Conservation (phyloP, 1,140 invertebrate genomes). For the Diachasma alloeum region DNA sequence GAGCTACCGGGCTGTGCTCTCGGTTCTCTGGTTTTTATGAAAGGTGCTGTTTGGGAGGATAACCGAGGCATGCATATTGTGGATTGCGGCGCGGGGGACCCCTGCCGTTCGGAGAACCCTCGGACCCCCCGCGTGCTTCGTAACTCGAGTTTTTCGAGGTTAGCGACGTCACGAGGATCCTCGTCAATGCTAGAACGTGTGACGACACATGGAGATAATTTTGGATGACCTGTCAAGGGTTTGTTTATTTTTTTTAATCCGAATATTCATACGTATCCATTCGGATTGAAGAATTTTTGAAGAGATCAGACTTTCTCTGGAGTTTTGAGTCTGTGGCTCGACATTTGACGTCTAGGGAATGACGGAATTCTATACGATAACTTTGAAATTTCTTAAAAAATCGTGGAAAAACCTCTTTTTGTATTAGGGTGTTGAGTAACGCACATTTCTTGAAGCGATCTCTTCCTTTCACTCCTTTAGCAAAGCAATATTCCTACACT, state of each 20-base stretch:
- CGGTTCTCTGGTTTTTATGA: not conserved
- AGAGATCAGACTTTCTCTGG: not conserved
- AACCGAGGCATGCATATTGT: not conserved
- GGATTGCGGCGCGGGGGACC: not conserved
- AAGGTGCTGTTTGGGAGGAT: not conserved
- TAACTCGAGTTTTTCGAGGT: not conserved
- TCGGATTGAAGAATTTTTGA: not conserved
- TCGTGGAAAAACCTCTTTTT: no score
- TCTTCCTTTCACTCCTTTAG: no score
- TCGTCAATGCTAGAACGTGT: slow-evolving; percentile 16
- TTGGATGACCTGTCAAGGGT: slow-evolving; percentile 15
- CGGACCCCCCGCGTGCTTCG: slow-evolving; percentile 1
- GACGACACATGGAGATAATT: slow-evolving; percentile 14
- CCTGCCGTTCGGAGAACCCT: not conserved
- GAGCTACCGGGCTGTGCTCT: not conserved
- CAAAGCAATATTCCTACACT: no score
- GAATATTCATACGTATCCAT: not conserved
- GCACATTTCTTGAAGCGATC: no score
- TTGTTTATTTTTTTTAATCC: not conserved
- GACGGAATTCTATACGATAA: no score
- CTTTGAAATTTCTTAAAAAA: no score
- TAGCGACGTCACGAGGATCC: slow-evolving; percentile 22
- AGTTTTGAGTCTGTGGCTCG: not conserved
- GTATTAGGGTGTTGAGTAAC: no score
- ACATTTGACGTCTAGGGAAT: no score